Evolutionary conservation across 2,888 invertebrate species (phyloP).

Genomic region (Acleris holmiana): DNA sequence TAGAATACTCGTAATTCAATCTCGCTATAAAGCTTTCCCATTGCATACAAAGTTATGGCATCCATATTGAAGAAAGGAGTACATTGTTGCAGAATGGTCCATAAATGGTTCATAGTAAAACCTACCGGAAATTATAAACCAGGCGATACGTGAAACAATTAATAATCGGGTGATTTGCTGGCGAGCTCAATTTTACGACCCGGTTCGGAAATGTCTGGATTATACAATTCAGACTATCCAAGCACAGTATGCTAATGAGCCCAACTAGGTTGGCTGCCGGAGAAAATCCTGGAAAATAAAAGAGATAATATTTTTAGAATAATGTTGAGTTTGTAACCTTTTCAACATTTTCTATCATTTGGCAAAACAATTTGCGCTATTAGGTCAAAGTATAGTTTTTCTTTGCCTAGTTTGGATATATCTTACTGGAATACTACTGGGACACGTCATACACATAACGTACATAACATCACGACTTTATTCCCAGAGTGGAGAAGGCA

Average conservation of each 20-base stretch:
- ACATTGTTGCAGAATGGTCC: conserved; percentile 32
- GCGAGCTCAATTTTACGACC: conserved; percentile 25
- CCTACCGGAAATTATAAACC: conserved; percentile 36
- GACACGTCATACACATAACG: too few species aligned
- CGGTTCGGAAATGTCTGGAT: conserved; percentile 15
- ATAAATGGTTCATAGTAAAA: conserved; percentile 27
- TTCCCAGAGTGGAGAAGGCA: too few species aligned
- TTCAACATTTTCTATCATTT: too few species aligned
- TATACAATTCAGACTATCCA: not conserved
- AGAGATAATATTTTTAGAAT: too few species aligned
- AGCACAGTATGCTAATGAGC: conserved; percentile 10
- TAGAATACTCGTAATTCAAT: too few species aligned
- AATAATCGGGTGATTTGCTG: conserved; percentile 28
- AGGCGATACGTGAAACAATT: conserved; percentile 32
- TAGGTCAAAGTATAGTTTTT: too few species aligned
- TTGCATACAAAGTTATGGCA: conserved; percentile 1
- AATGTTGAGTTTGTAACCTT: too few species aligned
- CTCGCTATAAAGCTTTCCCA: too few species aligned
- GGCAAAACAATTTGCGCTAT: too few species aligned
- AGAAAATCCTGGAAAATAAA: not conserved
- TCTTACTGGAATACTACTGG: too few species aligned
- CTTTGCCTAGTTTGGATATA: too few species aligned
- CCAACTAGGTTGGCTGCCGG: not conserved
- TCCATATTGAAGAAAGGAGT: conserved; percentile 17
- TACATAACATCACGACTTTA: too few species aligned